Base-by-base conservation (phyloP, 2,113 vertebrate species). In the Onychostoma macrolepis region DNA sequence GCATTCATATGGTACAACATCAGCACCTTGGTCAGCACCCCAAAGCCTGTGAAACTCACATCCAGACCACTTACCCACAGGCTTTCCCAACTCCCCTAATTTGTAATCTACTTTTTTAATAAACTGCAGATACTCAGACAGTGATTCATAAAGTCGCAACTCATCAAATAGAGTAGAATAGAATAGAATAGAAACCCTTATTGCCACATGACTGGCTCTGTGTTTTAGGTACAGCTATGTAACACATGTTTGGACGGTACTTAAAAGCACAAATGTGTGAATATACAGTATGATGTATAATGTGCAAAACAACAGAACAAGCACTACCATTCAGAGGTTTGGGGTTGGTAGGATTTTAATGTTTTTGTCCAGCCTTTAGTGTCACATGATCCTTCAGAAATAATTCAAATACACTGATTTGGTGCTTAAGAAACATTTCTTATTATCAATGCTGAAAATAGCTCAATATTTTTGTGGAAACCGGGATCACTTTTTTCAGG, bases 1-100 rank as follows among this genome's bases (percentile, higher is more conserved):
- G 19, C 36, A 41, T 41, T 41, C 8, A 78, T 53, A 33, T 53
- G 48, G 7, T 33, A 11, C 28, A 30, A 12, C 15, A 65, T 95
- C 94, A 95, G 95, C 89, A 96, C 94, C 92, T 78, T 89, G 95
- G 94, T 91, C 94, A 96, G 94, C 92, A 92, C 61, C 93, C 48
- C 72, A 11, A 69, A 43, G 80, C 24, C 24, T 65, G 28, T 65
- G 41, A 48, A 69, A 90, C 21, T n/a, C 58, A 45, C 76, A 72
- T 77, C 65, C 61, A 53, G 80, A 48, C 56, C 80, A 58, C 30
- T 26, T 67, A 56, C 36, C 41, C 26, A 12, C 38, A 74, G 24
- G 50, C 53, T n/a, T n/a, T 13, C 24, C 50, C 56, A 26, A 61
- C 10, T 15, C 30, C 6, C 19, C 19, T 28, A 48, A 48, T 76